phyloP scores from a whole-genome alignment of 2,113 vertebrate genomes.

The Pachypanchax playfairii region DNA sequence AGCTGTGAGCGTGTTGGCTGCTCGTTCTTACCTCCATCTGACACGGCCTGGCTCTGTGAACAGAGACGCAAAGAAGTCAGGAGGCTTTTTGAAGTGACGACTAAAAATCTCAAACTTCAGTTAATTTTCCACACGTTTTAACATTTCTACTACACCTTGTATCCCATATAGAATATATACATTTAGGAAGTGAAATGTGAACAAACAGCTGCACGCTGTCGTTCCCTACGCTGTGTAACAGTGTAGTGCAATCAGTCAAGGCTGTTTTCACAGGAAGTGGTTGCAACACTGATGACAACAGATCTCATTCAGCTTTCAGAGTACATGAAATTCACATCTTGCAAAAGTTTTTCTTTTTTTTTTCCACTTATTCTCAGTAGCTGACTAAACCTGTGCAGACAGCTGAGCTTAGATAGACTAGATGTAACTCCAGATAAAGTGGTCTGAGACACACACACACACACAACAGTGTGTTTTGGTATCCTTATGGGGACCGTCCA shows the following conservation, averaged over 20 bases:
- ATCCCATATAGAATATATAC: background rate
- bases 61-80: conserved; percentile 40
- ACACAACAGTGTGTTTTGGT: too few species aligned
- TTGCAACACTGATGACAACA: conserved; percentile 47
- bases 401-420: background rate
- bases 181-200: conserved; percentile 46
- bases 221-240: conserved; percentile 23
- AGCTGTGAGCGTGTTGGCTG: conserved; percentile 11
- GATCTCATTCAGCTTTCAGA: conserved; percentile 66
- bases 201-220: conserved; percentile 33
- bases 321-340: conserved; percentile 6
- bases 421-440: background rate
- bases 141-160: background rate
- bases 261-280: conserved; percentile 69
- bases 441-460: background rate
- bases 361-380: background rate
- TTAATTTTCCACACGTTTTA: background rate
- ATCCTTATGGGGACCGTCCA: too few species aligned
- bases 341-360: conserved; percentile 4
- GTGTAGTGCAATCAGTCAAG: conserved; percentile 35
- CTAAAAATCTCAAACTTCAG: too few species aligned
- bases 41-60: conserved; percentile 81
- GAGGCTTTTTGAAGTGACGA: background rate
- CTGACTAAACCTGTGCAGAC: background rate
- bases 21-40: conserved; percentile 83